Evolutionary conservation across 2,113 vertebrate genomes (phyloP), one percentile per base, ranked within the genome.

Genomic region (Cinclus cinclus): DNA sequence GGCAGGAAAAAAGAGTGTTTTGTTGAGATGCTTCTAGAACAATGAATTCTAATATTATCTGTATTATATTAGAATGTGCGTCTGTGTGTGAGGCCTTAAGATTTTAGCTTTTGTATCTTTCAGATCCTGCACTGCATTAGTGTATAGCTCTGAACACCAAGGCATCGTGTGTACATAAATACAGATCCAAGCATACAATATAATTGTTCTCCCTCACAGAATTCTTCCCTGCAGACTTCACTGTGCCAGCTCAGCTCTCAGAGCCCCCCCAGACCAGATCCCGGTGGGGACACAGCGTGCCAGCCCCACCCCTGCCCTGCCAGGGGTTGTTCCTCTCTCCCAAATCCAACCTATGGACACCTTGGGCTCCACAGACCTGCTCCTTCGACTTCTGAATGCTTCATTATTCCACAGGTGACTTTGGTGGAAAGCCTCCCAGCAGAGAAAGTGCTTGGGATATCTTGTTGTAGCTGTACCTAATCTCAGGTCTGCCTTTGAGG

Each of bases 401-500:
- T 58, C 55, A 33, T 94, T 63, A 35, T 87, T 85, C 70, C 27
- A 15, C 68, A 87, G 14, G 25, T 39, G 73, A 31, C 52, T 92
- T 83, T 63, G 65, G 2, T 20, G 83, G 62, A 15, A 11, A 75
- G 12, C 52, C 33, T 19, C 5, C 10, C 37, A n/a, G 84, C 63
- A 79, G 70, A 52, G 91, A 6, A 56, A 69, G 60, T 27, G 49
- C 30, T 1, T 23, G 47, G 70, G 44, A 37, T 33, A 6, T 20
- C 37, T 76, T 44, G 12, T 25, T 87, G 41, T n/a, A 13, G 62
- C 75, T 2, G 1, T 7, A 25, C n/a, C 59, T 82, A 3, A 64
- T 87, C 68, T 82, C 67, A 53, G 71, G 11, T n/a, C 9, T 93
- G 65, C n/a, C 89, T 87, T 68, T 80, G 88, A 77, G 64, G 92